Evolutionary conservation across 2,797 vertebrate species (phyloP).

Genomic region (Novumbra hubbsi): DNA sequence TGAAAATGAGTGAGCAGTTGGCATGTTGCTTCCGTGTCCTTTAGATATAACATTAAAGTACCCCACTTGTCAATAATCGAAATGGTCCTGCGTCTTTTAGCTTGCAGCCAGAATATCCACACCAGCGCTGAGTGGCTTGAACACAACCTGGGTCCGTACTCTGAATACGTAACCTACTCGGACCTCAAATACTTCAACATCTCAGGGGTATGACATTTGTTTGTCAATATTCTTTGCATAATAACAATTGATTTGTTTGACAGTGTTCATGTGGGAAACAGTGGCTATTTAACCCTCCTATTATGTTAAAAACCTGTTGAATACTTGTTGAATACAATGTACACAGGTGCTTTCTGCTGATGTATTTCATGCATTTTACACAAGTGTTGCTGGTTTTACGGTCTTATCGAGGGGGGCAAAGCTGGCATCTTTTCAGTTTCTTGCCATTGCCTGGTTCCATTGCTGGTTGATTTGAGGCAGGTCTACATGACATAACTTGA

Average conservation of each 20-base stretch:
- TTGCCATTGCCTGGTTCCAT: too few species aligned
- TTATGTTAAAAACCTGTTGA: too few species aligned
- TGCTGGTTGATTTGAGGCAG: too few species aligned
- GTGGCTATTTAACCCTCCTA: too few species aligned
- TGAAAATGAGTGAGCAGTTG: not conserved
- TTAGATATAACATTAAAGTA: not conserved
- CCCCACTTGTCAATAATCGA: not conserved
- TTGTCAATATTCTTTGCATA: not conserved
- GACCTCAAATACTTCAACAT: slow-evolving; percentile 38
- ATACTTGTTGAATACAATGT: too few species aligned
- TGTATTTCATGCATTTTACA: too few species aligned
- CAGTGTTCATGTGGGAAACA: not conserved
- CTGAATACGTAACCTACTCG: slow-evolving; percentile 16
- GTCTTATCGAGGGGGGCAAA: too few species aligned
- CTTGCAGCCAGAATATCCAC: slow-evolving; percentile 30
- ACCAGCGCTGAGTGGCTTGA: slow-evolving; percentile 43
- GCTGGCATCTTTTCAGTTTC: too few species aligned
- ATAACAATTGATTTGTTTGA: not conserved
- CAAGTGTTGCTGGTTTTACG: too few species aligned
- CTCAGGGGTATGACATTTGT: slow-evolving; percentile 28
- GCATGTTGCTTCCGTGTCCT: not conserved
- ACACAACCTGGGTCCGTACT: slow-evolving; percentile 50
- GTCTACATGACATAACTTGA: too few species aligned
- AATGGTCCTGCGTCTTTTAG: slow-evolving; percentile 18
- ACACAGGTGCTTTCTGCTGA: too few species aligned